Evolutionary conservation across 2,113 vertebrate species (phyloP).

Genomic region (Python bivittatus): DNA sequence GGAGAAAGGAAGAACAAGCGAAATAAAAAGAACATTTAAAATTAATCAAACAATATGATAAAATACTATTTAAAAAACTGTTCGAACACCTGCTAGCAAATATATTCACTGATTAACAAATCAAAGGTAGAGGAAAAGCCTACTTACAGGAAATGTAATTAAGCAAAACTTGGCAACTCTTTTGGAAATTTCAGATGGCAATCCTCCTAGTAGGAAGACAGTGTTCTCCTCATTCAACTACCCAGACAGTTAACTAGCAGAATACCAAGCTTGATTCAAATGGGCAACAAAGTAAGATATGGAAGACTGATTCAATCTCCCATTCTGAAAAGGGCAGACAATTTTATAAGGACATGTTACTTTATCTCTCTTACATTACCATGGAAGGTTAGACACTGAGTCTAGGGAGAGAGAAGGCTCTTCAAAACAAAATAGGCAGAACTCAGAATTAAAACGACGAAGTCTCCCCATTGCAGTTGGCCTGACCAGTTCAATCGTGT

Average conservation of each 20-base stretch:
- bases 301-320: too few species aligned
- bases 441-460: too few species aligned
- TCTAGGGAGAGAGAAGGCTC: too few species aligned
- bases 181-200: neutral
- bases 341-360: too few species aligned
- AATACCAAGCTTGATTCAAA: neutral
- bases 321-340: too few species aligned
- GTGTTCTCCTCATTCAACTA: neutral
- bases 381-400: too few species aligned
- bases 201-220: neutral
- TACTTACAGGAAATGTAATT: neutral
- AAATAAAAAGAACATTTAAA: neutral
- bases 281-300: neutral
- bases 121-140: neutral
- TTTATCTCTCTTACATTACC: too few species aligned
- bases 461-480: too few species aligned
- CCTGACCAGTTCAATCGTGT: too few species aligned
- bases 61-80: neutral
- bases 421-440: too few species aligned
- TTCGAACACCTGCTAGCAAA: neutral
- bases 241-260: neutral
- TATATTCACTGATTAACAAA: neutral
- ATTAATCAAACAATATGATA: neutral
- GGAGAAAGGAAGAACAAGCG: neutral
- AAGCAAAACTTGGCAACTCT: neutral